phyloP scores from a whole-genome alignment of 2,888 invertebrate species.

The Tridacna crocea region DNA sequence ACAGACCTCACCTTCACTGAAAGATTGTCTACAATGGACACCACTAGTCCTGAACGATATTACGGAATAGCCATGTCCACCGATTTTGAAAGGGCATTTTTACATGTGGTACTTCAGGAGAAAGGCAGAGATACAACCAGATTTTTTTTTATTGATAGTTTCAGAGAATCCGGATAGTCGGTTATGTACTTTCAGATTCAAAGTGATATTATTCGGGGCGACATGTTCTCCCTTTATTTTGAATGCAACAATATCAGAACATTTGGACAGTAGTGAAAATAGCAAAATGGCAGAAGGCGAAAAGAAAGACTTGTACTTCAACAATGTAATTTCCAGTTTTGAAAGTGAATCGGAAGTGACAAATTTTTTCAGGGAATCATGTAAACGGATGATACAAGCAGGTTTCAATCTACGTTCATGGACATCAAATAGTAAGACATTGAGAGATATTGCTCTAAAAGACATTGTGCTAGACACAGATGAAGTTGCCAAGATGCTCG shows the following conservation, averaged over 20 bases:
- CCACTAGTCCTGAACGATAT: constrained; percentile 34
- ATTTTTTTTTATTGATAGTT: too few species aligned
- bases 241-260: too few species aligned
- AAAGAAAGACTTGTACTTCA: constrained; percentile 36
- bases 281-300: constrained; percentile 2
- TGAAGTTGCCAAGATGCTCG: constrained; percentile 10
- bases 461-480: background rate
- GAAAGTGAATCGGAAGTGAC: background rate
- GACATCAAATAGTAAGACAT: too few species aligned
- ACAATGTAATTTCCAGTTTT: too few species aligned
- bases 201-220: too few species aligned
- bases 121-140: too few species aligned
- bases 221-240: too few species aligned
- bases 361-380: constrained; percentile 25
- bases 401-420: constrained; percentile 44
- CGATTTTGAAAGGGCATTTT: too few species aligned
- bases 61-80: too few species aligned
- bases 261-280: constrained; percentile 27
- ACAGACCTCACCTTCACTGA: constrained; percentile 38
- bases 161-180: too few species aligned
- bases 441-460: constrained; percentile 18
- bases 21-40: constrained; percentile 40
- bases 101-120: too few species aligned
- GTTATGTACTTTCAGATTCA: too few species aligned
- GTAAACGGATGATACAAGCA: constrained; percentile 26